Evolutionary conservation across 2,113 vertebrate genomes (phyloP), one percentile per base, ranked within the genome.

Genomic region (Callorhinus ursinus): DNA sequence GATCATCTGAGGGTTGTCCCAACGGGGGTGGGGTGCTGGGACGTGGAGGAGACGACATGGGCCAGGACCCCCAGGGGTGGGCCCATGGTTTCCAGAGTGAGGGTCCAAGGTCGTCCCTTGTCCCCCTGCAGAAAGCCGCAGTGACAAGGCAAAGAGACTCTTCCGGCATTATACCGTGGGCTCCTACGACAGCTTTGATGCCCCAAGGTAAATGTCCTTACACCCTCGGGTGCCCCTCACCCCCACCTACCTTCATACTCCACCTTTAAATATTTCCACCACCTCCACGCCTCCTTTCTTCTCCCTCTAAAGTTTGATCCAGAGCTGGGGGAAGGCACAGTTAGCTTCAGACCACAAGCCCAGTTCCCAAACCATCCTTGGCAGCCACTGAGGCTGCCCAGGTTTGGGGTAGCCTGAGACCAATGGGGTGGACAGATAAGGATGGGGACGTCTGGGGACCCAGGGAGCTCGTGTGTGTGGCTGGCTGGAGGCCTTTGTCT

Each of bases 141-240:
- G 99, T 42, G 99, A 99, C 96, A 99, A 99, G 97, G 99, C 99
- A 93, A 99, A 99, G 97, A 98, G 99, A 39, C 98, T 99, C 95
- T 99, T 99, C 97, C 99, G 99, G 33, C 99, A 99, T 97, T 99
- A 99, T 97, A 99, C 99, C 0, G 99, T 99, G 97, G 99, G 99
- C 85, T 99, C 99, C 89, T 99, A 99, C 1, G 99, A 99, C 99
- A 99, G 99, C 98, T 99, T 99, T 16, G 99, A 99, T 69, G 99
- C 99, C 91, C 99, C 99, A 95, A 99, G 99, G 99, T 99, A 99
- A 98, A 98, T 98, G 79, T 67, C 92, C 93, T 71, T 12, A 77
- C 90, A 55, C 67, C 19, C 92, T 26, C 1, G 59, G 55, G 57
- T 0, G 9, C 5, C 33, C 89, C 49, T 5, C 16, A 36, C 46